A percentile compares a stretch with the other conserved stretches of the same genome.
Evolutionary conservation across 2,113 vertebrate species (phyloP).

Genomic region (Sialia sialis): DNA sequence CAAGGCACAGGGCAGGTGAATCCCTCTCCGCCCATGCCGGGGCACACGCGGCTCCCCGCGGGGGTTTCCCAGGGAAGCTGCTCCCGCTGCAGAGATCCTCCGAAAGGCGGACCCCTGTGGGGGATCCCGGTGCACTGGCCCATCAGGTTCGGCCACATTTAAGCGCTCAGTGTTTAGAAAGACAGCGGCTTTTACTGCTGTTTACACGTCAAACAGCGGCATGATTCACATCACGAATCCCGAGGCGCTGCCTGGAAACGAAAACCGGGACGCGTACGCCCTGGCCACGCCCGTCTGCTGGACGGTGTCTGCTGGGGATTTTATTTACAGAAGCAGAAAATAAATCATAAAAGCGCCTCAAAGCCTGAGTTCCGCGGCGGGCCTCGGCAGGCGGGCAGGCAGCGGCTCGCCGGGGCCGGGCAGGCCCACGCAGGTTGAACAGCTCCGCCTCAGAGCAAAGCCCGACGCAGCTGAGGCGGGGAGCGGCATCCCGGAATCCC

Average conservation of each 20-base stretch:
- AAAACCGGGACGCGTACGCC: neutral
- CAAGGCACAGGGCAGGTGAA: accelerated
- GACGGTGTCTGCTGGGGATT: neutral
- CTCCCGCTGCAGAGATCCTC: too few relatives aligned
- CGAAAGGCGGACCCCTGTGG: neutral
- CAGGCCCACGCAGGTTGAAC: neutral
- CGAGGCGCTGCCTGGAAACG: neutral
- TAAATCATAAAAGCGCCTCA: neutral
- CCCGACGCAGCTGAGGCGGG: neutral
- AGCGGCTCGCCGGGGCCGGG: neutral
- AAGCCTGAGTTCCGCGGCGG: neutral
- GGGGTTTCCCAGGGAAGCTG: neutral
- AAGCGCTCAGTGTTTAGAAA: neutral
- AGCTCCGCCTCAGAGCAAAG: neutral
- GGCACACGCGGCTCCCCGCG: neutral
- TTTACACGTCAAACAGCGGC: neutral
- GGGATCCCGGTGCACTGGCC: neutral
- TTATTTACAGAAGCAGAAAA: neutral
- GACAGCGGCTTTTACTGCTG: neutral
- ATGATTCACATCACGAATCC: neutral
- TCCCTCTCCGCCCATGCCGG: accelerated
- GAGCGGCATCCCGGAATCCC: neutral
- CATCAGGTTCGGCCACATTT: neutral
- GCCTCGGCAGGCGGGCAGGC: neutral
- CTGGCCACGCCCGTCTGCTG: neutral